A percentile compares a stretch with the other conserved stretches of the same genome.
Conservation (phyloP, 2,113 vertebrate species). For the Deroptyus accipitrinus region DNA sequence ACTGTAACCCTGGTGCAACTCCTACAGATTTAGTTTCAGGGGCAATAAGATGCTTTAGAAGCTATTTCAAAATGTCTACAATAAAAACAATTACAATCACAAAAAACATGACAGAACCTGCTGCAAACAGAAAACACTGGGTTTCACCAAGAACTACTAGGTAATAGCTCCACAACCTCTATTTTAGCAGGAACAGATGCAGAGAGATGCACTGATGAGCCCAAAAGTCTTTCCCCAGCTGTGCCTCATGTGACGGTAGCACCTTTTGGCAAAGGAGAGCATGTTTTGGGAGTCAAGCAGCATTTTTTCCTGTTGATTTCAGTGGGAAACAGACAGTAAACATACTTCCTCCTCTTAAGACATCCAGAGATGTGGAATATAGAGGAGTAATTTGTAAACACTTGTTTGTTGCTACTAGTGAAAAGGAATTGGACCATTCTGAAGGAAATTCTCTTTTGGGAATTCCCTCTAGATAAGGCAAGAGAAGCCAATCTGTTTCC, state of each 20-base stretch:
- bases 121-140: background rate
- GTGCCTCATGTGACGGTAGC: background rate
- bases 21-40: background rate
- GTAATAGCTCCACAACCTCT: background rate
- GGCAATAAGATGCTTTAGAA: background rate
- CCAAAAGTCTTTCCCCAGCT: background rate
- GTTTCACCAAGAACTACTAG: background rate
- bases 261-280: background rate
- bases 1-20: background rate
- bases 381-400: background rate
- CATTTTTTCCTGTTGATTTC: background rate
- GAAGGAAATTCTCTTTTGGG: background rate
- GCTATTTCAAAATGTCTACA: background rate
- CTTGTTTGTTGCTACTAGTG: background rate
- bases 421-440: background rate
- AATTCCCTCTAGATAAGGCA: background rate
- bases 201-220: background rate
- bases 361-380: background rate
- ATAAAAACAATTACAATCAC: background rate
- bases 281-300: background rate
- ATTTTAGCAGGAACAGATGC: background rate
- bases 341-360: background rate
- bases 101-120: background rate
- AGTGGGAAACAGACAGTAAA: background rate
- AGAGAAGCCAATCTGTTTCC: background rate